phyloP scores from a whole-genome alignment of 2,113 vertebrate species.

The Chamaea fasciata region DNA sequence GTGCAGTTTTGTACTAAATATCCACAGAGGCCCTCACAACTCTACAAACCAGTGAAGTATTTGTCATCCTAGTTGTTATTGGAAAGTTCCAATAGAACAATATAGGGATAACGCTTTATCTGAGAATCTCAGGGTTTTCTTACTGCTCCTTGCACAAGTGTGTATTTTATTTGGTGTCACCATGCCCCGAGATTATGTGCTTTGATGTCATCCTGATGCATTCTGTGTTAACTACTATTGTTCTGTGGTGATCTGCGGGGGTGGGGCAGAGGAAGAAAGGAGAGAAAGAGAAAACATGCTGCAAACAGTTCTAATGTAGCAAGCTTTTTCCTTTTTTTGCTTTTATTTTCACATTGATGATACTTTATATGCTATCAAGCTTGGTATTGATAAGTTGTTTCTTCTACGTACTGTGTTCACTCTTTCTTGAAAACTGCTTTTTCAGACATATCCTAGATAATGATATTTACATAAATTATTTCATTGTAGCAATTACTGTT shows the following conservation, averaged over 20 bases:
- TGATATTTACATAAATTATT: neutral
- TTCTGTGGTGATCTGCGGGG: neutral
- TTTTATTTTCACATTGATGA: neutral
- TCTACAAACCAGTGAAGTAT: neutral
- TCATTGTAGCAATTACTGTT: neutral
- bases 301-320: neutral
- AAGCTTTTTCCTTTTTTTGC: neutral
- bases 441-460: neutral
- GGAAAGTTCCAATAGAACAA: neutral
- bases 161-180: neutral
- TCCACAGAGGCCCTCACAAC: neutral
- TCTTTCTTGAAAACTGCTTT: neutral
- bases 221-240: neutral
- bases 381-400: neutral
- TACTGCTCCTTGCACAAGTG: neutral
- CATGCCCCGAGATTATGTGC: neutral
- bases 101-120: neutral
- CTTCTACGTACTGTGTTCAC: neutral
- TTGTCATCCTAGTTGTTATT: neutral
- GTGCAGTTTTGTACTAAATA: neutral
- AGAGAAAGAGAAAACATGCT: neutral
- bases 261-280: neutral
- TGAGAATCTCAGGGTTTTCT: neutral
- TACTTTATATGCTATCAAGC: neutral
- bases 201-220: neutral